Base-by-base conservation (phyloP, 2,113 vertebrate species). In the Melanotaenia duboulayi region DNA sequence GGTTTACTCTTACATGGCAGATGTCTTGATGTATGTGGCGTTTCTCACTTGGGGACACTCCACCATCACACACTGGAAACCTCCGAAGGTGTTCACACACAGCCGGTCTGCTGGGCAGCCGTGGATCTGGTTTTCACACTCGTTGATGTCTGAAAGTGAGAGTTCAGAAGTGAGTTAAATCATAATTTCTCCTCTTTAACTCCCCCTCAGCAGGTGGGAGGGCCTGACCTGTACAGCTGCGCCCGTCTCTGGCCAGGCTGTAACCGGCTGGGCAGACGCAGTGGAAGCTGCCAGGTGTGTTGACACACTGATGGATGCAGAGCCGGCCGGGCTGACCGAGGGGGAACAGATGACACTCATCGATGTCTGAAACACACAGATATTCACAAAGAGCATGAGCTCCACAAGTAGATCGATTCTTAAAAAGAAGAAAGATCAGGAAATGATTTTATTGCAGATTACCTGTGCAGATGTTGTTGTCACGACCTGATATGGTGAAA, bases 11-110 rank as follows among this genome's bases (percentile, higher is more conserved):
- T 89, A 96, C 96, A 93, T 91, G 1, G 91, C 39, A 0, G 96
- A 96, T 0, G 95, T 96, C 92, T 95, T 96, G 83, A 96, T 80
- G 0, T 96, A 97, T 10, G 93, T 95, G 60, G 93, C 93, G 68
- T 97, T 96, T 4, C 85, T 88, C 0, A 91, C 51, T 0, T 17
- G 88, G 22, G 95, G 96, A 51, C 95, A 97, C 81, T 91, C 92
- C 49, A 95, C 93, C 1, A 6, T 82, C 79, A 94, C 87, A 0
- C 96, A 97, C 60, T 79, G 91, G 87, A 95, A 91, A 1, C 93
- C 92, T 13, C 96, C 96, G 0, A 90, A 95, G 11, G 94, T 92
- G 83, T 97, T 96, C 72, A 97, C 86, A 46, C 96, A 97, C 65
- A 89, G 28, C 61, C 95, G 89, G 0, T 92, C 90, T 0, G 57